Evolutionary conservation across 2,888 invertebrate species (phyloP).

Genomic region (Oligia strigilis): DNA sequence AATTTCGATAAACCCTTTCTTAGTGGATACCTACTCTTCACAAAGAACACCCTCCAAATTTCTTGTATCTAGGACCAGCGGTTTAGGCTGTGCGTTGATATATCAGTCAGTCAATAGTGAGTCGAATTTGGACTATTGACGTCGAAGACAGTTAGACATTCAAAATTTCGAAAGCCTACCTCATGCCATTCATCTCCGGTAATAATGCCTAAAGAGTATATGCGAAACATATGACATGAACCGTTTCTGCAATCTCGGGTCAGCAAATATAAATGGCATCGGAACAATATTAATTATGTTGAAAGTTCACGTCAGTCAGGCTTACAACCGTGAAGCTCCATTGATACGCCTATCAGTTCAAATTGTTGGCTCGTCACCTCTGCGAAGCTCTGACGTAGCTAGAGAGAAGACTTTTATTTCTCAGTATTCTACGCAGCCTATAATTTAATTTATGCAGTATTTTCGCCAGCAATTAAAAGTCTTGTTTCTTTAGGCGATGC

Average conservation of each 20-base stretch:
- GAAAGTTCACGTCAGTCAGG: conserved; percentile 70
- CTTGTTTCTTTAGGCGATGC: conserved; percentile 17
- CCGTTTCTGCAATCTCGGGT: conserved; percentile 59
- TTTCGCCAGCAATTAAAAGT: conserved; percentile 12
- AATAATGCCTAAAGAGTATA: conserved; percentile 26
- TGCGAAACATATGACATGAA: conserved; percentile 47
- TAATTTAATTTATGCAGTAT: conserved; percentile 12
- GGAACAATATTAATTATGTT: conserved; percentile 72
- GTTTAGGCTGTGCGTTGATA: too few species aligned
- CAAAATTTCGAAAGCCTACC: conserved; percentile 38
- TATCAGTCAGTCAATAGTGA: neutral
- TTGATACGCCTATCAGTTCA: conserved; percentile 71
- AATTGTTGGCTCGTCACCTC: conserved; percentile 61
- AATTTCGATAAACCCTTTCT: too few species aligned
- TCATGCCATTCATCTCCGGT: conserved; percentile 24
- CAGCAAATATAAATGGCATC: conserved; percentile 61
- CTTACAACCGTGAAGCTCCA: conserved; percentile 71
- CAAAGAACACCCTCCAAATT: too few species aligned
- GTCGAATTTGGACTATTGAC: conserved; percentile 27
- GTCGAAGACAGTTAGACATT: conserved; percentile 13
- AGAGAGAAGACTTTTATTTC: conserved; percentile 24
- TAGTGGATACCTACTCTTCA: too few species aligned
- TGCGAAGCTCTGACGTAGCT: conserved; percentile 25
- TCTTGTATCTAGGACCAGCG: too few species aligned
- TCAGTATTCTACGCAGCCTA: conserved; percentile 1